Percentiles rank a stretch among this genome's conserved stretches.
Evolutionary conservation across 1,140 invertebrate genomes (phyloP).

Genomic region (Helicoverpa armigera): DNA sequence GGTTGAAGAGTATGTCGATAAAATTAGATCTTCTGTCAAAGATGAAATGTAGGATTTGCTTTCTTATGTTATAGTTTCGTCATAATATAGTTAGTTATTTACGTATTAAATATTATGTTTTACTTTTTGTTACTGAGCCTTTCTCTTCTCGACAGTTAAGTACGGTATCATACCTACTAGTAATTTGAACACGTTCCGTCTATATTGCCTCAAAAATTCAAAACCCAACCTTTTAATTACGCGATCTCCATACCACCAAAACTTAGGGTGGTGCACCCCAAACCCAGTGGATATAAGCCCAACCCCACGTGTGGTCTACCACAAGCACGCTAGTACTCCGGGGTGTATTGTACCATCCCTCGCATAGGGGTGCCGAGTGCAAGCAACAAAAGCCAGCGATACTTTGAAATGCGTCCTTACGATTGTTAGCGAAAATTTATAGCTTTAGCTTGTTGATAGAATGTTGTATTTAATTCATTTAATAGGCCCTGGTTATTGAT

Average conservation of each 20-base stretch:
- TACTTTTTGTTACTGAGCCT: background rate
- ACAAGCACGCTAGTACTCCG: constrained; percentile 10
- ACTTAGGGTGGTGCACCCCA: constrained; percentile 11
- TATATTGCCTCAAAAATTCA: background rate
- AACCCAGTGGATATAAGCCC: background rate
- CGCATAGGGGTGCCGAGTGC: constrained; percentile 21
- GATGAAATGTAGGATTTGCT: constrained; percentile 26
- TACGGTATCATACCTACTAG: too few species aligned
- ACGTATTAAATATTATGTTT: background rate
- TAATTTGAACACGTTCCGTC: too few species aligned
- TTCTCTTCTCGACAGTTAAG: too few species aligned
- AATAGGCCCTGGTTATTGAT: constrained; percentile 9
- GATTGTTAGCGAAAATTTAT: constrained; percentile 42
- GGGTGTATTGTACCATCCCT: constrained; percentile 9
- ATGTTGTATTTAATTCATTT: constrained; percentile 46
- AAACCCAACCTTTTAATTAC: background rate
- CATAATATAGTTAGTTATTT: background rate
- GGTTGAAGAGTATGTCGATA: constrained; percentile 22
- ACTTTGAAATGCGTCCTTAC: constrained; percentile 3
- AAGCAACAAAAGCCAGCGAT: constrained; percentile 14
- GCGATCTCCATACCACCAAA: background rate
- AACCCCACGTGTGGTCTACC: constrained; percentile 46
- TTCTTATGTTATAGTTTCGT: background rate
- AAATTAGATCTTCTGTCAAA: background rate
- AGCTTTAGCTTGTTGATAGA: constrained; percentile 32